Base-by-base conservation (phyloP, 2,888 invertebrate species). In the Tinea trinotella region DNA sequence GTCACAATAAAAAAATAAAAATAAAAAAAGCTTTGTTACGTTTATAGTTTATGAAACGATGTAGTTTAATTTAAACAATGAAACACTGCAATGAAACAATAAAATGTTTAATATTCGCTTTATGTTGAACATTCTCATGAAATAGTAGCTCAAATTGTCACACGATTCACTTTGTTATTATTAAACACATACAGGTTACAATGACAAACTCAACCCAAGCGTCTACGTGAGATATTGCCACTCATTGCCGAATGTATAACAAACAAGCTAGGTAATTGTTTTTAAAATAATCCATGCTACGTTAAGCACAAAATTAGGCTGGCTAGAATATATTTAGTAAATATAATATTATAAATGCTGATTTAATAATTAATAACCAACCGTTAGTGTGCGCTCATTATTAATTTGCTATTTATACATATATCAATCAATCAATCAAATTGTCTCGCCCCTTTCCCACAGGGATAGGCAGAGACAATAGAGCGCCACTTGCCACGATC, bases 211-310 rank as follows among this genome's bases (percentile, higher is more conserved):
- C 17, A 20, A 24, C 24, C n/a, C 50, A 46, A 18, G 50, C 9
- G 24, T 50, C 50, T 9, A 50, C 50, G 50, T 50, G 50, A 50
- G 50, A 24, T 50, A 24, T 24, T 19, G 46, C n/a, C 40, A 40
- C 40, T 40, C 40, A 40, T 40, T 40, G 40, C 40, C 40, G 40
- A 40, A 40, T 40, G 2, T 40, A 15, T n/a, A n/a, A n/a, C n/a
- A 30, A 30, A 30, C 7, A 30, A 30, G 30, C 30, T 10, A 4
- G 7, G 30, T 30, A 30, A 30, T 30, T 30, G 7, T 30, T 30
- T 30, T 30, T 30, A 10, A 4, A 30, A 30, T 1, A 30, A 30
- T n/a, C 7, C 30, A 22, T 22, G n/a, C n/a, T 22, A 30, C 7
- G n/a, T 7, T 30, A 30, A 30, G 7, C 30, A 1, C 7, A 7